These are phyloP conservation scores for Popillia japonica DNA, from an alignment of 1,140 invertebrate genomes.

Conservation along the genomic window DNA sequence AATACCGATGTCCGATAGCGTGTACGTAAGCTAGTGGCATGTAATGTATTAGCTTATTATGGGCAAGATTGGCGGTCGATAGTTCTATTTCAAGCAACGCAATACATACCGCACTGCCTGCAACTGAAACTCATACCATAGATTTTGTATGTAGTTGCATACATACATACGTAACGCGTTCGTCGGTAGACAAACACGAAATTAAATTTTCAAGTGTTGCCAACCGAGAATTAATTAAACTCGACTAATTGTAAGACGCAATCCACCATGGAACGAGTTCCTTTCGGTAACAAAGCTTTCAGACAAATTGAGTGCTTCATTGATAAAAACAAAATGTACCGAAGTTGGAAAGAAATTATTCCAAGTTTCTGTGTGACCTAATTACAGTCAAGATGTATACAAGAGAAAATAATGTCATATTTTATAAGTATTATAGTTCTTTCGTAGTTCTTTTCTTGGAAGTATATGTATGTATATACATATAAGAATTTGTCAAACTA, in stretches of 20 bases:
- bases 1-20: constrained; percentile 29
- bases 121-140: constrained; percentile 18
- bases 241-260: constrained; percentile 27
- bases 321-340: too few relatives aligned
- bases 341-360: too few relatives aligned
- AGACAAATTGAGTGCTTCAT: too few relatives aligned
- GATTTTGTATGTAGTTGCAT: neutral
- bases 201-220: constrained; percentile 26
- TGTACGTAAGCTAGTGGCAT: constrained; percentile 27
- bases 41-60: constrained; percentile 34
- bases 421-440: too few relatives aligned
- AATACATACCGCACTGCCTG: neutral
- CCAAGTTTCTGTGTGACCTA: too few relatives aligned
- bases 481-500: too few relatives aligned
- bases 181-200: neutral
- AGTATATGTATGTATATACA: too few relatives aligned
- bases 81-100: constrained; percentile 8
- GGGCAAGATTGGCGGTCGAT: constrained; percentile 27
- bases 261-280: neutral
- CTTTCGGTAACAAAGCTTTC: neutral
- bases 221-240: constrained; percentile 24
- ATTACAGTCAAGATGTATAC: too few relatives aligned
- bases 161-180: constrained; percentile 13
- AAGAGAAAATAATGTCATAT: too few relatives aligned
- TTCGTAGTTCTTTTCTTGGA: too few relatives aligned